Percentiles rank a stretch among this genome's conserved stretches.
Conservation (phyloP, 30 jellyfish, hydroid and myxozoan species). For the Morbakka virulenta region DNA sequence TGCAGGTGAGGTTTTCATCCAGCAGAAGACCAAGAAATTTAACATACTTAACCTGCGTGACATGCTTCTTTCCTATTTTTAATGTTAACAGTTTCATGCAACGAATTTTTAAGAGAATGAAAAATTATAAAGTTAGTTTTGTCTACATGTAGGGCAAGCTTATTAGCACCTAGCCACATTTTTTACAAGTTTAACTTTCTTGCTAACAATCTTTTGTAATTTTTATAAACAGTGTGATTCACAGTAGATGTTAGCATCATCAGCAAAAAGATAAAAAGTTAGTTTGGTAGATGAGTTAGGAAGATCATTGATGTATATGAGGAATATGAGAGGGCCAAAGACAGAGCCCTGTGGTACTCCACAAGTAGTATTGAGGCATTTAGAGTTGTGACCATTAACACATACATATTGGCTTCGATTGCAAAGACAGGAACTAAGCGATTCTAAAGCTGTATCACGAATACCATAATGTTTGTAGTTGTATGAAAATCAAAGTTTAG, state of each 20-base stretch:
- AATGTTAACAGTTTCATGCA: slow-evolving; percentile 2
- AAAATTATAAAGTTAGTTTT: background rate
- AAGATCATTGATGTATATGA: slow-evolving; percentile 30
- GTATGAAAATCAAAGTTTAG: too few species aligned
- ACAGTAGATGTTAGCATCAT: slow-evolving; percentile 29
- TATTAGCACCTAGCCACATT: background rate
- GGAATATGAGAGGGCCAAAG: slow-evolving; percentile 37
- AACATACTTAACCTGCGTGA: slow-evolving; percentile 14
- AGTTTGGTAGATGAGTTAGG: slow-evolving; percentile 12
- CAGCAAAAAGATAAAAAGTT: slow-evolving; percentile 43
- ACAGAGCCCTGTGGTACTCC: slow-evolving; percentile 63
- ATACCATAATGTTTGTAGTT: slow-evolving; percentile 52
- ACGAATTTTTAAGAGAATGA: slow-evolving; percentile 2
- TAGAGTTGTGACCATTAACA: slow-evolving; percentile 10
- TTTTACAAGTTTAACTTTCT: background rate
- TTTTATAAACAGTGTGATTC: background rate
- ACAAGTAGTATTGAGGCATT: background rate
- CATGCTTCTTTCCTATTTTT: background rate
- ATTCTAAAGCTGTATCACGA: slow-evolving; percentile 35
- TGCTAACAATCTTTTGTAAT: background rate
- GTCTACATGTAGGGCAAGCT: slow-evolving; percentile 4
- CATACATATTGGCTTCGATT: slow-evolving; percentile 27
- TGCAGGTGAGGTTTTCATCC: slow-evolving; percentile 49
- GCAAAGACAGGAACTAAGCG: slow-evolving; percentile 39
- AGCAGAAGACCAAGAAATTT: slow-evolving; percentile 44